Evolutionary conservation across 2,888 invertebrate genomes (phyloP), one percentile per base, ranked within the genome.

Genomic region (Platycheirus albimanus): DNA sequence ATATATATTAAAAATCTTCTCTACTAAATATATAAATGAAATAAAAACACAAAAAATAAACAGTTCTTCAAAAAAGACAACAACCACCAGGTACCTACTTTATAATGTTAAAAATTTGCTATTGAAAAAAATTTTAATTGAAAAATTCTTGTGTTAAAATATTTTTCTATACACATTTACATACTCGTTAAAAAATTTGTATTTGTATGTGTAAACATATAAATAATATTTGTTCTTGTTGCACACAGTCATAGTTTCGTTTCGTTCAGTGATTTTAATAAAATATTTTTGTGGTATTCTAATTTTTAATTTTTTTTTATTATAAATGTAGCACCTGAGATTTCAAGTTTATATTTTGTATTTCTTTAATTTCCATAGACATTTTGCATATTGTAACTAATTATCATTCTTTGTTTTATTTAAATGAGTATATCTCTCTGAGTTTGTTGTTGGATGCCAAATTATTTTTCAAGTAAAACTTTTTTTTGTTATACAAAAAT

Each of bases 21-120:
- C 47, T 17, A 72, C 43, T 66, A 45, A 45, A 76, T 52, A 13
- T 36, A 78, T 66, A 64, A 72, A 71, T 13, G 61, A 64, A 41
- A 67, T 28, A 75, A 58, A 54, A 30, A 71, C 15, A 41, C 28
- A 47, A 58, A 49, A 71, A 3, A 45, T 15, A 63, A 71, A 56
- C 45, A 89, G 89, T 87, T 90, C 89, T 87, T 89, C 90, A 87
- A 90, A 90, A 90, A 90, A 90, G 88, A 90, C 90, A 86, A 90
- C 90, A 88, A 90, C 89, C 86, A 90, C 88, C 89, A 90, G 90
- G 89, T 89, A 89, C n/a, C n/a, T n/a, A n/a, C 86, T 85, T 86
- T 74, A 43, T 20, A 78, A 69, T 58, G 67, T 69, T 66, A 54
- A 66, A 49, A 49, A 52, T 13, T n/a, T 33, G n/a, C n/a, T n/a